A percentile compares a stretch with the other conserved stretches of the same genome.
phyloP scores from a whole-genome alignment of 1,140 invertebrate genomes.

The Teleogryllus occipitalis region DNA sequence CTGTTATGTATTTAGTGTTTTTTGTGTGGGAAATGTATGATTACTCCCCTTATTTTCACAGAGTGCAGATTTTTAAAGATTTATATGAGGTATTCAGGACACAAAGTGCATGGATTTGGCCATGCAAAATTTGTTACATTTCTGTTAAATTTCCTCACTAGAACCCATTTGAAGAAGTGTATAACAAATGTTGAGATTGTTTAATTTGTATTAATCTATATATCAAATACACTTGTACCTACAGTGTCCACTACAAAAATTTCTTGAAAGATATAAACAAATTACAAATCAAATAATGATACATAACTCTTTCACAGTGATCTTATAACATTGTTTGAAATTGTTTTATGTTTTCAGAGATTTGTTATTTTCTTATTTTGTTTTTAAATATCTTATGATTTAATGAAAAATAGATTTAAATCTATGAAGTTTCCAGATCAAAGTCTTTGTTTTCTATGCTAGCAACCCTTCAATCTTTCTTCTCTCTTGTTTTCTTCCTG shows the following conservation, averaged over 20 bases:
- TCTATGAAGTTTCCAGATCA: constrained; percentile 1
- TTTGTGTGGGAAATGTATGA: no score
- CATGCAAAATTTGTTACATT: no score
- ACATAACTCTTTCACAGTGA: neutral
- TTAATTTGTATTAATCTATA: no score
- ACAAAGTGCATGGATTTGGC: no score
- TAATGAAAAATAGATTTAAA: neutral
- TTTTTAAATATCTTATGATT: neutral
- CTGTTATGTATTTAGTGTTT: no score
- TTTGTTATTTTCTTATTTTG: neutral
- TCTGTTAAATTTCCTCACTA: no score
- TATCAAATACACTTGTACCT: neutral
- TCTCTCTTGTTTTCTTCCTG: constrained; percentile 28
- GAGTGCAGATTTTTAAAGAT: no score
- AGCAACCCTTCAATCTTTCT: constrained; percentile 24
- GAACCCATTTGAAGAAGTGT: no score
- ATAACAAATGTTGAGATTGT: no score
- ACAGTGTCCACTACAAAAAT: neutral
- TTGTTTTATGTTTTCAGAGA: neutral
- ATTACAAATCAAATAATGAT: neutral
- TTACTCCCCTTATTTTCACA: no score
- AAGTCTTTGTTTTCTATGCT: constrained; percentile 1
- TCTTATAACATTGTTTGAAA: neutral
- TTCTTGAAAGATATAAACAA: neutral
- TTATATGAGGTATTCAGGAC: no score